Evolutionary conservation across 2,888 invertebrate species (phyloP), one percentile per base, ranked within the genome.

Genomic region (Netelia fuscicornis): DNA sequence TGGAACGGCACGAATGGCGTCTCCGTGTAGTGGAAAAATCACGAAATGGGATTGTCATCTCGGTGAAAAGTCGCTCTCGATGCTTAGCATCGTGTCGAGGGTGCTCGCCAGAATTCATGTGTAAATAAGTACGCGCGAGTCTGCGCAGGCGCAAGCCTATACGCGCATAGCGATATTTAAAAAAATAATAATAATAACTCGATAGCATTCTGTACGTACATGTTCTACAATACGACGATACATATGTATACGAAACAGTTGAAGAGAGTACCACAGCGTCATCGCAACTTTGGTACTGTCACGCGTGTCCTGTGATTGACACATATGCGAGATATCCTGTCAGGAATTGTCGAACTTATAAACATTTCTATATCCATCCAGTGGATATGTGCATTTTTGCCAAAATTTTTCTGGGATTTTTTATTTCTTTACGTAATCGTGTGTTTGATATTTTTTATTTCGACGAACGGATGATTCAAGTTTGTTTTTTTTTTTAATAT

Each of bases 21-120:
- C 74, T 44, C 6, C 30, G 58, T 76, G 56, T 62, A 75, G 70
- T 48, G 60, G 64, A 83, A 58, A 86, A 86, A 83, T 83, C 70
- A 74, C 81, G 75, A 83, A 83, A 86, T 81, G 78, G 81, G 67
- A 86, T 86, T 83, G 83, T 86, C 83, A 83, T 78, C 37, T 81
- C 75, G 74, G 65, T 81, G 78, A 81, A 84, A 84, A 81, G 81
- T 81, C 77, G 62, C 68, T 78, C 64, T 81, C 74, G 81, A 81
- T 68, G 67, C 72, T 52, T 81, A 48, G n/a, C 56, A 72, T 62
- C 56, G 17, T 60, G 72, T 17, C 8, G 17, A 11, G 76, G 65
- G 37, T 58, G 44, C 65, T 54, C 42, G 58, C 48, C 44, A 54
- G 23, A 42, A 70, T 30, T 48, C 56, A 23, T 20, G 70, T 56